Evolutionary conservation across 1,140 invertebrate species (phyloP).

Genomic region (Diabrotica virgifera): DNA sequence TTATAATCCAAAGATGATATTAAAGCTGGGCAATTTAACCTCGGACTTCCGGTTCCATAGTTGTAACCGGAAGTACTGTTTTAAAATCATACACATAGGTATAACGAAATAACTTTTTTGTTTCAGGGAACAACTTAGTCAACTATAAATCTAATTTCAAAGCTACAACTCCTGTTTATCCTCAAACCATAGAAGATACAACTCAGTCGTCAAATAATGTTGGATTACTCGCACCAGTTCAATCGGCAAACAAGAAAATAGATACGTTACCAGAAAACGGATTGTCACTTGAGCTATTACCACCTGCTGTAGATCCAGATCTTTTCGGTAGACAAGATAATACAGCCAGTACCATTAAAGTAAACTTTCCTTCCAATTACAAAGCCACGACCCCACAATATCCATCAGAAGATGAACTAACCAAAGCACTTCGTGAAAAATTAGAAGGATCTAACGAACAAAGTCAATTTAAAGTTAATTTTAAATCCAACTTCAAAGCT

Average conservation of each 20-base stretch:
- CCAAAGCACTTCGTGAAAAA: not conserved
- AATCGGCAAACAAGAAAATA: not conserved
- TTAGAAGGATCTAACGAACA: not conserved
- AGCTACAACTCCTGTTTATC: slow-evolving; percentile 44
- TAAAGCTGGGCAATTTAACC: no score
- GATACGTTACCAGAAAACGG: not conserved
- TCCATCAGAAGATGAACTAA: slow-evolving; percentile 33
- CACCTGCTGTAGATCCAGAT: slow-evolving; percentile 16
- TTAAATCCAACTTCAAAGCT: slow-evolving; percentile 37
- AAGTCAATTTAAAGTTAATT: slow-evolving; percentile 27
- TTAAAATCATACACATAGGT: no score
- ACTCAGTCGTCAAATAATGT: not conserved
- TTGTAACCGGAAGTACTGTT: no score
- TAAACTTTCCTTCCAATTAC: slow-evolving; percentile 38
- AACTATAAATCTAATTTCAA: slow-evolving; percentile 32
- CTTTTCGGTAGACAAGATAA: not conserved
- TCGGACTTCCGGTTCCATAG: no score
- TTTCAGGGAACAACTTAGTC: not conserved
- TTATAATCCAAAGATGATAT: no score
- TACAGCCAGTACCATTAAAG: not conserved
- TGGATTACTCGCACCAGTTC: slow-evolving; percentile 7
- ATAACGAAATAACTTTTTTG: not conserved
- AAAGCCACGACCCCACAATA: slow-evolving; percentile 44
- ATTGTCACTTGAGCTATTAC: slow-evolving; percentile 23
- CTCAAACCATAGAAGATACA: slow-evolving; percentile 23